These are phyloP conservation scores for Pseudococcus viburni DNA, from an alignment of 2,888 invertebrate species.

Conservation along the genomic window DNA sequence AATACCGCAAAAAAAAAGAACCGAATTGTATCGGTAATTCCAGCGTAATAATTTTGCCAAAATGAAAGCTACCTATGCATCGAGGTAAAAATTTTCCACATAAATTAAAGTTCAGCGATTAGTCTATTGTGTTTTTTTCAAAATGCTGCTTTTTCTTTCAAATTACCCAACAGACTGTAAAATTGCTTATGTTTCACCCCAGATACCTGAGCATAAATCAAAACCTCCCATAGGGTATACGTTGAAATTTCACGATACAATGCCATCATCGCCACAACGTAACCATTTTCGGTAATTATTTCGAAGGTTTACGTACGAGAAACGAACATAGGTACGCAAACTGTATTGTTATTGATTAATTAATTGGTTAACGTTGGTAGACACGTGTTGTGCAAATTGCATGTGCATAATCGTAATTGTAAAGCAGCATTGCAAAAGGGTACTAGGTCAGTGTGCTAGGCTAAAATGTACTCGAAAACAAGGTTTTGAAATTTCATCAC, in stretches of 20 bases:
- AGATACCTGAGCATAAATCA: not conserved
- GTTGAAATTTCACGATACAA: not conserved
- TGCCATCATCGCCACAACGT: not conserved
- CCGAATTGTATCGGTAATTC: too few relatives aligned
- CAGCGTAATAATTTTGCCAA: too few relatives aligned
- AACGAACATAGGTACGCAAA: not conserved
- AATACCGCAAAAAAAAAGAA: too few relatives aligned
- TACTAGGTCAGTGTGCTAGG: not conserved
- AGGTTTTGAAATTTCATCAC: not conserved
- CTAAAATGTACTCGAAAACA: not conserved
- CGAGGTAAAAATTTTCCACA: too few relatives aligned
- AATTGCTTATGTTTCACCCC: not conserved
- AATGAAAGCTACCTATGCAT: too few relatives aligned
- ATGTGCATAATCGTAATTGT: not conserved
- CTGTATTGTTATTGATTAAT: not conserved
- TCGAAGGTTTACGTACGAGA: not conserved
- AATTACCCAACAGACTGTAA: not conserved
- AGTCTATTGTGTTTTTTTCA: too few relatives aligned
- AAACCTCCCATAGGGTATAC: not conserved
- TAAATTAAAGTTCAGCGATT: too few relatives aligned
- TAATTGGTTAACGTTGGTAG: not conserved
- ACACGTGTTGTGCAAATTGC: not conserved
- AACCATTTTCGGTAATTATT: not conserved
- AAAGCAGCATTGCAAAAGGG: not conserved
- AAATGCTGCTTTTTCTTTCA: not conserved